A percentile compares a stretch with the other conserved stretches of the same genome.
These are phyloP conservation scores for Agrochola litura DNA, from an alignment of 2,888 invertebrate genomes.

Conservation along the genomic window DNA sequence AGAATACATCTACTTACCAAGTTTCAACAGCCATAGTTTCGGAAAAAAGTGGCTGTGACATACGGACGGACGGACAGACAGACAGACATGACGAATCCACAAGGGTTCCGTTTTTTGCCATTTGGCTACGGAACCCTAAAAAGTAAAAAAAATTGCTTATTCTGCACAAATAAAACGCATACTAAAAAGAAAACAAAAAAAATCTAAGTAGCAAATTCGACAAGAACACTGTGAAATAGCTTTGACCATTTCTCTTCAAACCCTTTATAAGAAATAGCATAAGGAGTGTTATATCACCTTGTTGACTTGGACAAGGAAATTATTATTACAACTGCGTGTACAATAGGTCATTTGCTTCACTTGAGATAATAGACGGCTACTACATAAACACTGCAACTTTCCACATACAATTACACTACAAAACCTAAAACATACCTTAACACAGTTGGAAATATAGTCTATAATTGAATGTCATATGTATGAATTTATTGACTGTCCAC, in stretches of 20 bases:
- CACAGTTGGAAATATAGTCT: background rate
- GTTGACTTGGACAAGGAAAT: constrained; percentile 28
- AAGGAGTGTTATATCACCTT: constrained; percentile 30
- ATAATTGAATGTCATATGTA: background rate
- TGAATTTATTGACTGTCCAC: constrained; percentile 22
- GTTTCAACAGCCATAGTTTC: no score
- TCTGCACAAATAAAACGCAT: background rate
- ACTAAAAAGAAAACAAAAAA: background rate
- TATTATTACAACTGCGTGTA: constrained; percentile 36
- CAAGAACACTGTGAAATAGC: background rate
- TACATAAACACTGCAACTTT: constrained; percentile 43
- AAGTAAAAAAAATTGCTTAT: no score
- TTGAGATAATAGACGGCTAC: constrained; percentile 40
- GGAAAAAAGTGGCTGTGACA: no score
- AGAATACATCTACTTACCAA: no score
- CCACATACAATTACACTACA: constrained; percentile 11
- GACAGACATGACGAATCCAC: no score
- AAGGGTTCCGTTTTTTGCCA: no score
- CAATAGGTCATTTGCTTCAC: constrained; percentile 42
- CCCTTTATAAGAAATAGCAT: background rate
- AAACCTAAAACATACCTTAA: constrained; percentile 9
- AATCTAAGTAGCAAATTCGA: background rate
- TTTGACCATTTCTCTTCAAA: background rate
- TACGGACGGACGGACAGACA: no score
- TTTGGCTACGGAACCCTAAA: no score